Base-by-base conservation (phyloP, 1,140 invertebrate genomes). In the Bombus superbus region DNA sequence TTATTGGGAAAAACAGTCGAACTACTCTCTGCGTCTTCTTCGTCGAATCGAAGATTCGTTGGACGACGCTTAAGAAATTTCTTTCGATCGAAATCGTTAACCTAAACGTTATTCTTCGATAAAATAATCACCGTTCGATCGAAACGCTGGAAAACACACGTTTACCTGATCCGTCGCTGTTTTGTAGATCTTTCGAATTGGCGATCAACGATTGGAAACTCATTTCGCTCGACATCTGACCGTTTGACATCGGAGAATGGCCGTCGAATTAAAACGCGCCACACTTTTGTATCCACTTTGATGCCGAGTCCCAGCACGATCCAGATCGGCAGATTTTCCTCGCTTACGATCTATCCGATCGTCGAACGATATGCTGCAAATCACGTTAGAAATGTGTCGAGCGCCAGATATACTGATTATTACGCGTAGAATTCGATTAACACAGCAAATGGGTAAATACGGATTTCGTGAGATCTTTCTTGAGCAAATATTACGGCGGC, bases 101-200 rank as follows among this genome's bases (percentile, higher is more conserved):
- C 1, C 18, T 18, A 22, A 53, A 53, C 22, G 6, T 22, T 53
- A 22, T 53, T 53, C 18, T 22, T 53, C 47, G 18, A 53, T 22
- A 5, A 18, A 53, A 22, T 0, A 0, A 22, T 22, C 18, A 53
- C 1, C 47, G 18, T 53, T 53, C 18, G 18, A 22, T 53, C 47
- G 47, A 22, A 22, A 6, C 3, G 3, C 3, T n/a, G 3, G 11
- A 35, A 22, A 25, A 9, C 10, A 47, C n/a, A 77, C 59, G 42
- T 76, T 89, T 79, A 94, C 92, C 92, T 32, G 73, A 75, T 9
- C 83, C 83, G n/a, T 92, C 87, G 35, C 22, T 86, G 32, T 86
- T 92, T 68, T 69, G 85, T n/a, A 62, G 68, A 28, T 86, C 73
- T 40, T 85, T 91, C 2, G 88, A 57, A 6, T 62, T 79, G 1